Evolutionary conservation across 2,797 vertebrate species (phyloP).

Genomic region (Tamandua tetradactyla): DNA sequence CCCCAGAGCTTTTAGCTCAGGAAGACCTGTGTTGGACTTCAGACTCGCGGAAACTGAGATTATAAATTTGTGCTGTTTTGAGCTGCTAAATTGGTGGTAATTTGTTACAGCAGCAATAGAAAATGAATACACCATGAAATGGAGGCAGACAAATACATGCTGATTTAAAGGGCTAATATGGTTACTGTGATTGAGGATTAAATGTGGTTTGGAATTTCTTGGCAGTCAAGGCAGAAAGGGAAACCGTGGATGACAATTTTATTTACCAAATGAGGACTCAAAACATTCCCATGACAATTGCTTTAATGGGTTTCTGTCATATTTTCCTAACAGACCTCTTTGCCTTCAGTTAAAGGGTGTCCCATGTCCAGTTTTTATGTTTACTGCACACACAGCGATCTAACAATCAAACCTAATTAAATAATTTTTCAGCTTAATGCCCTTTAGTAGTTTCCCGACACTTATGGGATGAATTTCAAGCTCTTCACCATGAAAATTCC

Average conservation of each 20-base stretch:
- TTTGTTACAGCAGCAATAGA: neutral
- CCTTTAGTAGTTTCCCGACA: neutral
- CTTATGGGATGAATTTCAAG: neutral
- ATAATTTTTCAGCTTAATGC: neutral
- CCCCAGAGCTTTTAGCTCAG: neutral
- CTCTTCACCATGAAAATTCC: neutral
- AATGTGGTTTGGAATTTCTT: conserved; percentile 35
- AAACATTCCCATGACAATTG: neutral
- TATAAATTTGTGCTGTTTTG: neutral
- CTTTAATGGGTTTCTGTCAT: neutral
- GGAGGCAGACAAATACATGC: neutral
- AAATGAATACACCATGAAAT: conserved; percentile 23
- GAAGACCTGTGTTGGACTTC: neutral
- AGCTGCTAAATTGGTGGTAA: neutral
- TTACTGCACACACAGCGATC: neutral
- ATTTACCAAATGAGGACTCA: neutral
- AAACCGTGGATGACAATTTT: neutral
- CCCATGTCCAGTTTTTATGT: neutral
- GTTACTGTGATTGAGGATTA: neutral
- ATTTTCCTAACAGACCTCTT: neutral
- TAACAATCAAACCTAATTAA: neutral
- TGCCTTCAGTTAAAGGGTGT: neutral
- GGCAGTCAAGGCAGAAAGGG: neutral
- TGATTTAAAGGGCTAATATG: neutral
- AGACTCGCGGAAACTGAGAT: neutral